Evolutionary conservation across 2,888 invertebrate genomes (phyloP).

Genomic region (Oscheius sp.): DNA sequence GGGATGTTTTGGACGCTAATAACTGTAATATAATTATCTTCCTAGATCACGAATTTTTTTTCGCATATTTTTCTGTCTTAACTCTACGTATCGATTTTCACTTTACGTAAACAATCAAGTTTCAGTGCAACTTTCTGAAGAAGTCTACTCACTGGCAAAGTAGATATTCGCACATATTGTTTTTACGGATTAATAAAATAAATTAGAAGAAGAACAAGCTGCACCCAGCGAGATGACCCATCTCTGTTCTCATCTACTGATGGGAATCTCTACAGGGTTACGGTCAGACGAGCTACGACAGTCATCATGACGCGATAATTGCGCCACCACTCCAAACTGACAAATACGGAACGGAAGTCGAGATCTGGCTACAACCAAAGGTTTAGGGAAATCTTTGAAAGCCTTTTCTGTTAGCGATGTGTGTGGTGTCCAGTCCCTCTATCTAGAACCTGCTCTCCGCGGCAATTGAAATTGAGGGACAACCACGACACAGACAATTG

Average conservation of each 20-base stretch:
- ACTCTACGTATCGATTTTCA: too few relatives aligned
- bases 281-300: conserved; percentile 27
- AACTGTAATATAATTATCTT: too few relatives aligned
- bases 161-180: too few relatives aligned
- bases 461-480: conserved; percentile 22
- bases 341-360: conserved; percentile 25
- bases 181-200: too few relatives aligned
- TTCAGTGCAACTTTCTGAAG: too few relatives aligned
- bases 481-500: conserved; percentile 3
- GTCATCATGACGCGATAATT: conserved; percentile 33
- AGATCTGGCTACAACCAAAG: conserved; percentile 13
- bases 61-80: too few relatives aligned
- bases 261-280: conserved; percentile 20
- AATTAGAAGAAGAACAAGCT: too few relatives aligned
- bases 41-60: too few relatives aligned
- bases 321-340: conserved; percentile 33
- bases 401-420: neutral
- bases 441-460: neutral
- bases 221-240: conserved; percentile 27
- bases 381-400: neutral
- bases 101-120: too few relatives aligned
- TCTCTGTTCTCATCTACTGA: conserved; percentile 27
- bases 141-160: too few relatives aligned
- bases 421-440: neutral
- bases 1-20: too few relatives aligned